Evolutionary conservation across 2,113 vertebrate genomes (phyloP).

Genomic region (Brachypodius melanocephalos): DNA sequence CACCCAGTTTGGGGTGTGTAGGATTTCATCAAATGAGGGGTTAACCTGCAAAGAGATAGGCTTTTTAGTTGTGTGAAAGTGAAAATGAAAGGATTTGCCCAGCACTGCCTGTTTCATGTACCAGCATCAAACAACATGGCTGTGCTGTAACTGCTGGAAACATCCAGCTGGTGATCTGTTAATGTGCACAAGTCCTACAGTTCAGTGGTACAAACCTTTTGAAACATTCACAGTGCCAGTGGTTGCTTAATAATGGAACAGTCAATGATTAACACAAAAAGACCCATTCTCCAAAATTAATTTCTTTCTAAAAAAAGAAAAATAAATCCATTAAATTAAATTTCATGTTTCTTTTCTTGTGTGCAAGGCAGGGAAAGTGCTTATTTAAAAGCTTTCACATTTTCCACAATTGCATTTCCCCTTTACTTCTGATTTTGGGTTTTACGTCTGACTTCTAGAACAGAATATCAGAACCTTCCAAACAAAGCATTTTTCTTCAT

Average conservation of each 20-base stretch:
- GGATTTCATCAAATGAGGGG: neutral
- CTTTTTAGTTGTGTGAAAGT: neutral
- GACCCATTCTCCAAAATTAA: neutral
- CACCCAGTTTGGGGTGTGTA: neutral
- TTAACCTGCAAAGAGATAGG: neutral
- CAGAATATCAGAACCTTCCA: neutral
- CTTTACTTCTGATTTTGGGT: neutral
- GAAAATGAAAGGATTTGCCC: neutral
- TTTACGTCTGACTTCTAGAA: neutral
- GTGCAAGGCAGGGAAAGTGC: neutral
- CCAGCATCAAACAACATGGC: accelerated
- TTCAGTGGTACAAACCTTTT: neutral
- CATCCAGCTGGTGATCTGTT: neutral
- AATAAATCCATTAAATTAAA: neutral
- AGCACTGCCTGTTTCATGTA: neutral
- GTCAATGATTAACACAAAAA: neutral
- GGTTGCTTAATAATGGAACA: neutral
- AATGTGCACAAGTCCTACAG: neutral
- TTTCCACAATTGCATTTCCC: neutral
- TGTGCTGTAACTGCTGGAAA: neutral
- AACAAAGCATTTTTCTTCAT: neutral
- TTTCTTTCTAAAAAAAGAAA: neutral
- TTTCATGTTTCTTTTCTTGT: neutral
- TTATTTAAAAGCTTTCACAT: neutral
- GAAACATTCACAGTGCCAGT: neutral